Evolutionary conservation across 2,113 vertebrate genomes (phyloP), one percentile per base, ranked within the genome.

Genomic region (Oryzias curvinotus): DNA sequence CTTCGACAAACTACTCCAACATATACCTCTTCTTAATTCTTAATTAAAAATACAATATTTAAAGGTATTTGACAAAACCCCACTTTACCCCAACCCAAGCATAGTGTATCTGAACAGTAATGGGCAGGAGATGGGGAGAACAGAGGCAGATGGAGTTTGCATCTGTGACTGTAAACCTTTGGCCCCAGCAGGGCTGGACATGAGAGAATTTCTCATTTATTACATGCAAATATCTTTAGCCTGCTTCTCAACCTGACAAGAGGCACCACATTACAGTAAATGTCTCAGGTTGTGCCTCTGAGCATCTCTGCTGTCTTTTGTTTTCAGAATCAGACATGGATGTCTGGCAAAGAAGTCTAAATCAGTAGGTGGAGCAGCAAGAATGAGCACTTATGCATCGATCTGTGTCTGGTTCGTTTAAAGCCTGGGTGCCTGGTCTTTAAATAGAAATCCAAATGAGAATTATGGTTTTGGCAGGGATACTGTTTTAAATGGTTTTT

Each of bases 131-230:
- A 63, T 23, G 50, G 62, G 69, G 72, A 66, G 59, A 67, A 53
- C 48, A 56, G 65, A 78, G 84, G 79, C 89, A 91, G 88, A 91
- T 88, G 89, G 89, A 82, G 82, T 73, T 52, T 84, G 75, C 88
- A 91, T 86, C 88, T 91, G 90, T 67, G 84, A 84, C 73, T 75
- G 77, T 73, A 82, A 87, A 86, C 86, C 88, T 89, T 88, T 89
- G 78, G 82, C 86, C 83, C 52, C 48, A 58, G 77, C 65, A 68
- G 73, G 65, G 78, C 78, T 81, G 56, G 78, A 86, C 50, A 75
- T 66, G 77, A 83, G 77, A 75, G 82, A 82, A 65, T 73, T 66
- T 82, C 83, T 89, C 80, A 88, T 89, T 89, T 88, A 90, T 86
- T 88, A 86, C 82, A 90, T 89, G 85, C 87, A 86, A 90, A 91